Percentiles rank a stretch among this genome's conserved stretches.
phyloP scores from a whole-genome alignment of 1,140 invertebrate genomes.

The Polypedilum pembai region DNA sequence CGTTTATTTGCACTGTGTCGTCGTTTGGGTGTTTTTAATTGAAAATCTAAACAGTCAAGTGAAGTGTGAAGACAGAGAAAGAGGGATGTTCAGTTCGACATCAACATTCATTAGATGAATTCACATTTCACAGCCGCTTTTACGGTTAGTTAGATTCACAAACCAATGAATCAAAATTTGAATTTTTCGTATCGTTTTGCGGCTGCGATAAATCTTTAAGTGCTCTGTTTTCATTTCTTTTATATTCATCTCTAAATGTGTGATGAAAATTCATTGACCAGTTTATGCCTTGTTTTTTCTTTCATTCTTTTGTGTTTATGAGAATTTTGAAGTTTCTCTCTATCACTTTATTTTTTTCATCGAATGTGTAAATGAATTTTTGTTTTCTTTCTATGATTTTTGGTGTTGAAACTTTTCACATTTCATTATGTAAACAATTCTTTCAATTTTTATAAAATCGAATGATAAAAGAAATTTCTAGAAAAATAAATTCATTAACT shows the following conservation, averaged over 20 bases:
- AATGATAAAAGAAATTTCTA: neutral
- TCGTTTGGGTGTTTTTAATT: constrained; percentile 22
- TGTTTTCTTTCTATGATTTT: neutral
- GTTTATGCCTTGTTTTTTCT: neutral
- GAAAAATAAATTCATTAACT: neutral
- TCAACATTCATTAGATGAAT: constrained; percentile 1
- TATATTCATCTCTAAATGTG: neutral
- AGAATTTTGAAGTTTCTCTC: too few species aligned
- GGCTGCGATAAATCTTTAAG: neutral
- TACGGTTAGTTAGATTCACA: constrained; percentile 26
- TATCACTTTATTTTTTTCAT: too few species aligned
- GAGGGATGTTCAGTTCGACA: neutral
- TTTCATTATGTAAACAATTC: neutral
- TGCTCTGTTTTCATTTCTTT: neutral
- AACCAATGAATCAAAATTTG: constrained; percentile 25
- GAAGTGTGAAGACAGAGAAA: neutral
- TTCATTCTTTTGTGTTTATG: neutral
- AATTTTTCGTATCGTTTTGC: neutral
- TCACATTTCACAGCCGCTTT: neutral
- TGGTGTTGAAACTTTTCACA: neutral
- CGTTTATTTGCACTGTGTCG: neutral
- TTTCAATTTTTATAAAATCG: neutral
- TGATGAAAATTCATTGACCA: constrained; percentile 5
- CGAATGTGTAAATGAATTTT: too few species aligned
- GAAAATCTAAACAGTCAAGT: constrained; percentile 1